Base-by-base conservation (phyloP, 1,140 invertebrate species). In the Zaprionus vittiger region DNA sequence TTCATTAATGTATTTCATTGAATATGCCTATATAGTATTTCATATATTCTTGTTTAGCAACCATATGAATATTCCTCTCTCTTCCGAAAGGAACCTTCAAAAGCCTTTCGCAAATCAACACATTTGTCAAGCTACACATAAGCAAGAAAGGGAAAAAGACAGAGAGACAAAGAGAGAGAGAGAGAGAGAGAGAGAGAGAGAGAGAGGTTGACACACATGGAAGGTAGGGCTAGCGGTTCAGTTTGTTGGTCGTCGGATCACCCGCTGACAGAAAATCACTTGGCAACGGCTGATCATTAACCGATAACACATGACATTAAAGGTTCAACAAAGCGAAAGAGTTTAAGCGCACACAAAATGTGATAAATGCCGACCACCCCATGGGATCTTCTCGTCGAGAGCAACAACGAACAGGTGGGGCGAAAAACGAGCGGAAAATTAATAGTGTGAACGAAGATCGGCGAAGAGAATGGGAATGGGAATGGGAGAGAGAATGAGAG, bases 291-390 rank as follows among this genome's bases (percentile, higher is more conserved):
- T 91, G 86, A 91, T 91, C 83, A 86, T 80, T 78, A 91, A 87
- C 91, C 91, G 91, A 92, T 92, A 92, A 92, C 91, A 92, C 91
- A 91, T 92, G 81, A 92, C 91, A 92, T 92, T 92, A 92, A 92
- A 90, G 85, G 67, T 72, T 64, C 86, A 64, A 82, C 81, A 79
- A 83, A 83, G 80, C 67, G 68, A 69, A 80, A 70, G 78, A 81
- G 67, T 89, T 86, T 84, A 90, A 85, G 72, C 69, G 81, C 82
- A 79, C 86, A 89, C 85, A 85, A 82, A 90, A 90, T 82, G 81
- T 83, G 86, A 92, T 92, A 91, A 92, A 91, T 92, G 75, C 76
- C 79, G 91, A 91, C 91, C 86, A 91, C 86, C 86, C 86, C 78
- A 90, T 83, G 79, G 77, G 77, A 77, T 74, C 68, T 31, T 72